These are phyloP conservation scores for Drosophila mercatorum DNA, from an alignment of 2,888 invertebrate species.

Conservation along the genomic window DNA sequence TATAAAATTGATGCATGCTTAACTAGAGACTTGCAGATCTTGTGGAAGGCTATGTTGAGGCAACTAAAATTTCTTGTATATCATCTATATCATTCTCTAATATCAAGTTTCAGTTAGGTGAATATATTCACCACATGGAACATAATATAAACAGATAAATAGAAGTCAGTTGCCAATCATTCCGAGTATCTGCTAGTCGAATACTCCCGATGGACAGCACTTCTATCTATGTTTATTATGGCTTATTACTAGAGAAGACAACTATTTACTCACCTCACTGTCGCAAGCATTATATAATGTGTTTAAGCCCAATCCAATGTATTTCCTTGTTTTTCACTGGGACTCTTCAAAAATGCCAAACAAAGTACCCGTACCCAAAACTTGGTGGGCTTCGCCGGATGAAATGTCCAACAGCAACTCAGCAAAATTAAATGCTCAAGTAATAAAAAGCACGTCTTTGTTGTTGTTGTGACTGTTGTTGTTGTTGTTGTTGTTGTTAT, in stretches of 20 bases:
- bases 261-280: slow-evolving; percentile 76
- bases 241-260: background rate
- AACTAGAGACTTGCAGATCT: background rate
- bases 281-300: slow-evolving; percentile 79
- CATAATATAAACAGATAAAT: too few species aligned
- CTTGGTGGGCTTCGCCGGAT: slow-evolving; percentile 18
- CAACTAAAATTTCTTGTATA: background rate
- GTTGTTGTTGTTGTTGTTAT: slow-evolving; percentile 18
- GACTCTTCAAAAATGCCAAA: slow-evolving; percentile 13
- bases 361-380: slow-evolving; percentile 20
- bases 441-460: slow-evolving; percentile 51
- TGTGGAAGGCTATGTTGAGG: too few species aligned
- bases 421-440: slow-evolving; percentile 66
- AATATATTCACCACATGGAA: too few species aligned
- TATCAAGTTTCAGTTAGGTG: background rate
- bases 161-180: too few species aligned
- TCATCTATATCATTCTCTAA: background rate
- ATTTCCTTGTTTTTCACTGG: slow-evolving; percentile 30
- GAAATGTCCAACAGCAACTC: slow-evolving; percentile 42
- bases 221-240: too few species aligned
- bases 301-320: slow-evolving; percentile 69
- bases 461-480: slow-evolving; percentile 22
- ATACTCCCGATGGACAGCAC: too few species aligned
- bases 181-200: background rate
- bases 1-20: background rate